Evolutionary conservation across 1,140 invertebrate species (phyloP).

Genomic region (Tribolium castaneum): DNA sequence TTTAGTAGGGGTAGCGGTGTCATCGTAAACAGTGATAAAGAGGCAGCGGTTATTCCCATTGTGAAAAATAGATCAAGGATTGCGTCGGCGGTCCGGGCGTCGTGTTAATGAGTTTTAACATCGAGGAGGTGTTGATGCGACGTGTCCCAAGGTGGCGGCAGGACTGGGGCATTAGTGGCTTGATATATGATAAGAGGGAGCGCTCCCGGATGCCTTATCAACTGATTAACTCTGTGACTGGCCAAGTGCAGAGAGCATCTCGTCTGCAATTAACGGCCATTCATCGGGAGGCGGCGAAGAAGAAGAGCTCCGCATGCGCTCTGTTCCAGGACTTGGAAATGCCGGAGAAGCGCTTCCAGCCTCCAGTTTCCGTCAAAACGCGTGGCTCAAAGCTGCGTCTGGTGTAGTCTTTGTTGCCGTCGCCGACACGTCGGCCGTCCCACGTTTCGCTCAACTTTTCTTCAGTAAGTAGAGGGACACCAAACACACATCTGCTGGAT

Average conservation of each 20-base stretch:
- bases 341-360: constrained; percentile 48
- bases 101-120: constrained; percentile 38
- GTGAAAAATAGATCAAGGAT: constrained; percentile 26
- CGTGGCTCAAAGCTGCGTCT: constrained; percentile 50
- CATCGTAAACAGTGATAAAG: constrained; percentile 24
- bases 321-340: constrained; percentile 30
- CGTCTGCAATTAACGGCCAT: constrained; percentile 54
- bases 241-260: constrained; percentile 54
- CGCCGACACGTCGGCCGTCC: constrained; percentile 23
- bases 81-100: background rate
- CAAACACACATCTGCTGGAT: constrained; percentile 19
- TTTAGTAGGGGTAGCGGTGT: background rate
- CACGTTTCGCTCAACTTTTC: constrained; percentile 33
- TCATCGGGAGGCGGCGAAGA: constrained; percentile 49
- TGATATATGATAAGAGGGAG: constrained; percentile 51
- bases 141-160: constrained; percentile 35
- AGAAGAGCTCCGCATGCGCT: constrained; percentile 50
- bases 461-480: constrained; percentile 39
- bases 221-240: constrained; percentile 53
- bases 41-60: constrained; percentile 23
- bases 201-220: constrained; percentile 53
- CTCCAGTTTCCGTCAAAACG: constrained; percentile 49
- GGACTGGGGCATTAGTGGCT: constrained; percentile 44
- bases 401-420: constrained; percentile 39
- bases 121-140: constrained; percentile 43